A percentile compares a stretch with the other conserved stretches of the same genome.
phyloP scores from a whole-genome alignment of 2,888 invertebrate genomes.

The Synanthedon andrenaeformis region DNA sequence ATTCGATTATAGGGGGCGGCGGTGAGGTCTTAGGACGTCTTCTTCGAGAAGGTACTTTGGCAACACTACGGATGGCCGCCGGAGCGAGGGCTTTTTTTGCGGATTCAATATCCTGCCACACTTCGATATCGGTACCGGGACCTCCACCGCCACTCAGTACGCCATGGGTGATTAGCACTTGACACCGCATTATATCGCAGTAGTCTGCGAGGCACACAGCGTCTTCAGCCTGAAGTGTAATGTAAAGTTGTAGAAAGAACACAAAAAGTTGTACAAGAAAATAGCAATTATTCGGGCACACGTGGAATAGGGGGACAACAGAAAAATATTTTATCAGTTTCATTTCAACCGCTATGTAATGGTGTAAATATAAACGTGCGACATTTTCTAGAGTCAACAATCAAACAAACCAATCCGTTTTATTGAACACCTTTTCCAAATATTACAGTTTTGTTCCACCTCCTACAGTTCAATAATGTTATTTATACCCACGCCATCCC shows the following conservation, averaged over 20 bases:
- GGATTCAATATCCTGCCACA: constrained; percentile 84
- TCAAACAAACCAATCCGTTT: no score
- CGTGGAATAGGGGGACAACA: no score
- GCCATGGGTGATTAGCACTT: constrained; percentile 84
- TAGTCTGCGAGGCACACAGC: constrained; percentile 93
- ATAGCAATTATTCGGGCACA: no score
- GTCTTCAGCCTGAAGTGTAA: constrained; percentile 80
- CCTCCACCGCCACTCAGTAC: constrained; percentile 74
- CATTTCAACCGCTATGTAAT: no score
- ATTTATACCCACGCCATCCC: no score
- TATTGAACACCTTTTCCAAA: no score
- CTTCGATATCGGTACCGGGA: constrained; percentile 83
- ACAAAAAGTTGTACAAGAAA: not conserved
- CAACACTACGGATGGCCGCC: constrained; percentile 64
- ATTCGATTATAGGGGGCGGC: constrained; percentile 29
- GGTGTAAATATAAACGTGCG: no score
- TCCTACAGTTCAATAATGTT: no score
- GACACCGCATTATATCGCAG: constrained; percentile 96
- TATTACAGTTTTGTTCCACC: no score
- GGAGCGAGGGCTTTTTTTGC: constrained; percentile 74
- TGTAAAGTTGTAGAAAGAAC: not conserved
- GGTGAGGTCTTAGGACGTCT: constrained; percentile 14
- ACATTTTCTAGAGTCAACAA: no score
- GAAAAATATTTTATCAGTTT: no score
- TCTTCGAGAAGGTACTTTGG: constrained; percentile 45